Evolutionary conservation across 2,888 invertebrate species (phyloP).

Genomic region (Latheticus oryzae): DNA sequence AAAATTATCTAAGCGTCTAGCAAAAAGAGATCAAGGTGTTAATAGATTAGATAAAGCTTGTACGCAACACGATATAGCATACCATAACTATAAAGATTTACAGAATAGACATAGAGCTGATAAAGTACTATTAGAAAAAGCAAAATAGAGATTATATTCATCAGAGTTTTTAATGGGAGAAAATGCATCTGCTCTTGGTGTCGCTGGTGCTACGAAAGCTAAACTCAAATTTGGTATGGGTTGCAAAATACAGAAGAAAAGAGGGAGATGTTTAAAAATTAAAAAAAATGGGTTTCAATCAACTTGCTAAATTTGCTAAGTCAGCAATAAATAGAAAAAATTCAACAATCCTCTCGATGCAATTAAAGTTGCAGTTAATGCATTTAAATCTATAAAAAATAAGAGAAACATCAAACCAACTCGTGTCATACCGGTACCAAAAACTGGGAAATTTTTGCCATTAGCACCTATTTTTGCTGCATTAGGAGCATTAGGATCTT

Average conservation of each 20-base stretch:
- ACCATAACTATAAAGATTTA: constrained; percentile 44
- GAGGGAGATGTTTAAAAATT: background rate
- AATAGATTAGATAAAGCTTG: constrained; percentile 57
- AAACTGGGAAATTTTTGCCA: constrained; percentile 54
- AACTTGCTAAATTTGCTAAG: constrained; percentile 2
- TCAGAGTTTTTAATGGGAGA: constrained; percentile 54
- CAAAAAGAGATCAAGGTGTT: constrained; percentile 56
- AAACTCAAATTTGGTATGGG: constrained; percentile 55
- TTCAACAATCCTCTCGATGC: background rate
- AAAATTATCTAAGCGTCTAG: constrained; percentile 50
- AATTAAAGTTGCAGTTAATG: constrained; percentile 2
- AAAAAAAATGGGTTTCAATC: background rate
- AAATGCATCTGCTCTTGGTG: constrained; percentile 52
- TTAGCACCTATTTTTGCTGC: constrained; percentile 54
- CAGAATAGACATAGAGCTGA: constrained; percentile 57
- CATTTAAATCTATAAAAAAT: background rate
- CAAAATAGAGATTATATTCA: constrained; percentile 51
- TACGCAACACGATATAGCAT: constrained; percentile 58
- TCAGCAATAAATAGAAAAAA: constrained; percentile 1
- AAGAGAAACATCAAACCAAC: background rate
- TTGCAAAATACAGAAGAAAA: constrained; percentile 1
- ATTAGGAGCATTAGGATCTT: constrained; percentile 56
- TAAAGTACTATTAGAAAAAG: constrained; percentile 54
- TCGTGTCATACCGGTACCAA: constrained; percentile 54
- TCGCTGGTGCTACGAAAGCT: constrained; percentile 55